Evolutionary conservation across 2,113 vertebrate genomes (phyloP).

Genomic region (Forbesichthys agassizii): DNA sequence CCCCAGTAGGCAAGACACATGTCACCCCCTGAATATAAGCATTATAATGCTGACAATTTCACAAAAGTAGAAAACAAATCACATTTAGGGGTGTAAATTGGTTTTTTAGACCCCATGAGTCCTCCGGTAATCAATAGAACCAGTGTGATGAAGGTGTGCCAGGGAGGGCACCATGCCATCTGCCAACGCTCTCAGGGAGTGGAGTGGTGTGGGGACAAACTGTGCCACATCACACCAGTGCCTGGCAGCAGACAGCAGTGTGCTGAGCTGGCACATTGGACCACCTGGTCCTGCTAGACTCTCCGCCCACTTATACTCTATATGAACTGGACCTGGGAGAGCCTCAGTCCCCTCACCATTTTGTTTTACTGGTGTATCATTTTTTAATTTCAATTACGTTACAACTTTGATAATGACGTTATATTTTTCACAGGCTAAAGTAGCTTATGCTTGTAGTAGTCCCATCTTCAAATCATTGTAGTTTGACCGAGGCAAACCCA

Average conservation of each 20-base stretch:
- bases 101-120: background rate
- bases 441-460: too few relatives aligned
- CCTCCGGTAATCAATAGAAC: conserved; percentile 8
- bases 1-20: too few relatives aligned
- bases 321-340: conserved; percentile 50
- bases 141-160: conserved; percentile 31
- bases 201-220: conserved; percentile 44
- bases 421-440: too few relatives aligned
- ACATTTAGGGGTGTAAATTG: background rate
- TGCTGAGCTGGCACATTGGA: conserved; percentile 53
- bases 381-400: too few relatives aligned
- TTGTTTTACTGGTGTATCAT: conserved; percentile 37
- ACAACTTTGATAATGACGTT: too few relatives aligned
- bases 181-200: conserved; percentile 46
- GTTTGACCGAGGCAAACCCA: too few relatives aligned
- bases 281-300: conserved; percentile 60
- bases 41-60: too few relatives aligned
- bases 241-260: conserved; percentile 41
- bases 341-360: conserved; percentile 2
- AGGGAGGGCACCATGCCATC: conserved; percentile 47
- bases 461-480: too few relatives aligned
- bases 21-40: too few relatives aligned
- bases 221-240: conserved; percentile 30
- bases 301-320: conserved; percentile 64
- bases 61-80: too few relatives aligned